Base-by-base conservation (phyloP, 2,888 invertebrate species). In the Asteroscopus sphinx region DNA sequence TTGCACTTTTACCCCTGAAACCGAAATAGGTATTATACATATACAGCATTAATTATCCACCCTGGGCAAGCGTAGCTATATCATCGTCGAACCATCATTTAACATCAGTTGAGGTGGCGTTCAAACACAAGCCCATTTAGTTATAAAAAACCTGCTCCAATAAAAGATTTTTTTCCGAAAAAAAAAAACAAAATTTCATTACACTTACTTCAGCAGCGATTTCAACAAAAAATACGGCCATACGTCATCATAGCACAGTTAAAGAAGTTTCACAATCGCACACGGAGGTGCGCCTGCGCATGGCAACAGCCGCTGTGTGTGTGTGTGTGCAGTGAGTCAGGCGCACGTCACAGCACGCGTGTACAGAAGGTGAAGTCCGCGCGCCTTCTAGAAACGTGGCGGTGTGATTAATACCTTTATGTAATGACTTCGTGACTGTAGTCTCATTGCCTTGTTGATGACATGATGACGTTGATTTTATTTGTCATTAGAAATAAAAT, bases 261-360 rank as follows among this genome's bases (percentile, higher is more conserved):
- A 25, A 39, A 49, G 51, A 45, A 67, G 52, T 66, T 71, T 68
- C 56, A 66, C 61, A 41, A 56, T 47, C 11, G 15, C 21, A 26
- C 17, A 13, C 30, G 52, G 44, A 51, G 65, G 52, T 64, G 66
- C 64, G 66, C 13, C 16, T 15, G 68, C 56, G 68, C 68, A 68
- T 61, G 17, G 67, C 61, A 68, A 68, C 68, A 66, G 67, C 28
- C 48, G 28, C 30, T 9, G 33, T 2, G 36, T 46, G 40, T 52
- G 56, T 9, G 33, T 2, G 36, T 46, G 40, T 52, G 56, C 71
- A 61, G 55, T 71, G 71, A 68, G 61, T 66, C 66, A 66, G 12
- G 4, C 5, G 37, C 39, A 13, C 66, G 66, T 68, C 70, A 65
- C 66, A 60, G 55, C 55, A 30, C 68, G 52, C 71, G 71, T 68